These are phyloP conservation scores for Alfaro cultratus DNA, from an alignment of 2,797 vertebrate species.

Conservation along the genomic window DNA sequence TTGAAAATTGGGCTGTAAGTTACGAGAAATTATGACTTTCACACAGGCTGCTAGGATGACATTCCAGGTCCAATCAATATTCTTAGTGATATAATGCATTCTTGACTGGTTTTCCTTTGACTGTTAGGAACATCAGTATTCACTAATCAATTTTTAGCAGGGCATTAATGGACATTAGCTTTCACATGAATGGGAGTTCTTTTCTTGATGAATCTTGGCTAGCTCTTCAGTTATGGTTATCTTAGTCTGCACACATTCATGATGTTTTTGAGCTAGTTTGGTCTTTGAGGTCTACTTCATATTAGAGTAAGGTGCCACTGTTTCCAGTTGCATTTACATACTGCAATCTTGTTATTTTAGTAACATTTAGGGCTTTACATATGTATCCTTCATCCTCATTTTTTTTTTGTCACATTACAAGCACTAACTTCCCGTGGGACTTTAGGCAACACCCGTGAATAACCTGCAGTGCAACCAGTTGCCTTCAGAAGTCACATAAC, in stretches of 20 bases:
- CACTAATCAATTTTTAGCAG: slow-evolving; percentile 52
- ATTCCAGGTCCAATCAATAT: slow-evolving; percentile 64
- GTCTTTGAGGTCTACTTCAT: background rate
- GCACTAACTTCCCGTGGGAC: background rate
- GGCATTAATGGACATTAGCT: slow-evolving; percentile 54
- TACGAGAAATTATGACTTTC: slow-evolving; percentile 51
- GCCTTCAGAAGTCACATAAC: background rate
- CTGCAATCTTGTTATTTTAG: background rate
- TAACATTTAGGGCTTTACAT: background rate
- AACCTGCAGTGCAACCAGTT: background rate
- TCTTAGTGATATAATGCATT: slow-evolving; percentile 75
- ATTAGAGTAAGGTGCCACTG: background rate
- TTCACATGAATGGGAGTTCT: slow-evolving; percentile 7
- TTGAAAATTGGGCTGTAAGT: slow-evolving; percentile 20
- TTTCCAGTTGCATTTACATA: background rate
- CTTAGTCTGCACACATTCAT: background rate
- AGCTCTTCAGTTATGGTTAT: slow-evolving; percentile 1
- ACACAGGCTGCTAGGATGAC: slow-evolving; percentile 35
- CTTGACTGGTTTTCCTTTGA: slow-evolving; percentile 45
- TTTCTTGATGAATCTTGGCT: background rate
- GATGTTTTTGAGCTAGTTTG: background rate
- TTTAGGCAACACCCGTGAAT: background rate
- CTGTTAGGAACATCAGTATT: slow-evolving; percentile 40
- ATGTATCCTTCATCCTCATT: background rate
- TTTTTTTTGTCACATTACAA: background rate